These are phyloP conservation scores for Ondatra zibethicus DNA, from an alignment of 2,113 vertebrate genomes.

Conservation along the genomic window DNA sequence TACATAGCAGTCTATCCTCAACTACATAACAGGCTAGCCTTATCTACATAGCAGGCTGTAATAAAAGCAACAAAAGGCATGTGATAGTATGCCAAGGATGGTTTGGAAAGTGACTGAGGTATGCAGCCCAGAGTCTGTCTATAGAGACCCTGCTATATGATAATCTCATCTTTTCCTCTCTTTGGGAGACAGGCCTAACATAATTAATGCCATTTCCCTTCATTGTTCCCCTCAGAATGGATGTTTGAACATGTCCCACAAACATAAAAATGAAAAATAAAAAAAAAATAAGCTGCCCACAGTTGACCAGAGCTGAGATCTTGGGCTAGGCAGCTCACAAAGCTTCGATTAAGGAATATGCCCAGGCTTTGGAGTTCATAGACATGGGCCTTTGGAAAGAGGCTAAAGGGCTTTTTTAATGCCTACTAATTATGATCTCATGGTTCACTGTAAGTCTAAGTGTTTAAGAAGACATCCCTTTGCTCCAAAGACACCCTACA, in stretches of 20 bases:
- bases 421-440: constrained; percentile 8
- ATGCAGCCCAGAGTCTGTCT: neutral
- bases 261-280: neutral
- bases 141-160: neutral
- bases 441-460: neutral
- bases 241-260: neutral
- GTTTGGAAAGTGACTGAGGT: neutral
- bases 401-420: constrained; percentile 1
- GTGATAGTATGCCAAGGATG: neutral
- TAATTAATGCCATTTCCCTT: neutral
- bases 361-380: neutral
- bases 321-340: neutral
- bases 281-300: neutral
- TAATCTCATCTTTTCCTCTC: neutral
- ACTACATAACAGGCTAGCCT: too few relatives aligned
- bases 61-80: neutral
- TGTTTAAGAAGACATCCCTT: neutral
- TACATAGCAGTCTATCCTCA: too few relatives aligned
- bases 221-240: neutral
- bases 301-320: constrained; percentile 7
- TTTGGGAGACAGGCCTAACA: neutral
- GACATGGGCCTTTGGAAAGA: constrained; percentile 17
- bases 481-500: neutral
- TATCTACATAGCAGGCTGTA: neutral
- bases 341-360: neutral